Evolutionary conservation across 2,888 invertebrate species (phyloP).

Genomic region (Tetranychus truncatus): DNA sequence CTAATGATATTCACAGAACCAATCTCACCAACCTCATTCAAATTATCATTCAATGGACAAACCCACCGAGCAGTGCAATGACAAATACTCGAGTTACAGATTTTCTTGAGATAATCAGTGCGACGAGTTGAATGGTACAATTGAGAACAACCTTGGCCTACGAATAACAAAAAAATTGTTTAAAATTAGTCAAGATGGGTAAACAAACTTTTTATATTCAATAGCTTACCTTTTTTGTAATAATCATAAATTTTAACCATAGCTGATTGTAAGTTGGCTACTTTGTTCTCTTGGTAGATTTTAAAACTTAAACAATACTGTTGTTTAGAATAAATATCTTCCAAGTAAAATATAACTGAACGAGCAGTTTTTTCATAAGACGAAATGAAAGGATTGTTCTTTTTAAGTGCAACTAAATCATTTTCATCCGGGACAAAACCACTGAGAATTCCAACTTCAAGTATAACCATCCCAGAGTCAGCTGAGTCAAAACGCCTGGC

Average conservation of each 20-base stretch:
- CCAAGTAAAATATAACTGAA: slow-evolving; percentile 18
- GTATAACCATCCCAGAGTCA: slow-evolving; percentile 25
- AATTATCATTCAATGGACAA: slow-evolving; percentile 16
- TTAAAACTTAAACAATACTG: slow-evolving; percentile 20
- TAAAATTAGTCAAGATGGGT: not conserved
- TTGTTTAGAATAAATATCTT: slow-evolving; percentile 12
- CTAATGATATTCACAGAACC: not conserved
- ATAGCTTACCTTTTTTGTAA: slow-evolving; percentile 23
- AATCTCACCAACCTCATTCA: slow-evolving; percentile 20
- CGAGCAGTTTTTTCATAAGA: slow-evolving; percentile 16
- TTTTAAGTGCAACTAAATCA: slow-evolving; percentile 19
- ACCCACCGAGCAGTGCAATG: slow-evolving; percentile 13
- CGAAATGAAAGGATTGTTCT: slow-evolving; percentile 7
- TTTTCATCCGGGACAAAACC: slow-evolving; percentile 23
- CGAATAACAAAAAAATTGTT: not conserved
- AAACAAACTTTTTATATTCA: not conserved
- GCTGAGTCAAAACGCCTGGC: slow-evolving; percentile 9
- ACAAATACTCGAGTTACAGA: slow-evolving; percentile 17
- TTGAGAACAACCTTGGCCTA: slow-evolving; percentile 16
- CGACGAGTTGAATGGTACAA: slow-evolving; percentile 15
- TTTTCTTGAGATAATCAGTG: slow-evolving; percentile 15
- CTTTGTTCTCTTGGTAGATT: slow-evolving; percentile 17
- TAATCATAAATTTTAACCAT: slow-evolving; percentile 28
- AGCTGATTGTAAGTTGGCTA: slow-evolving; percentile 24
- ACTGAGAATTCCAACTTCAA: slow-evolving; percentile 27